A percentile compares a stretch with the other conserved stretches of the same genome.
Conservation (phyloP, 1,140 invertebrate species). For the Augochlora pura region DNA sequence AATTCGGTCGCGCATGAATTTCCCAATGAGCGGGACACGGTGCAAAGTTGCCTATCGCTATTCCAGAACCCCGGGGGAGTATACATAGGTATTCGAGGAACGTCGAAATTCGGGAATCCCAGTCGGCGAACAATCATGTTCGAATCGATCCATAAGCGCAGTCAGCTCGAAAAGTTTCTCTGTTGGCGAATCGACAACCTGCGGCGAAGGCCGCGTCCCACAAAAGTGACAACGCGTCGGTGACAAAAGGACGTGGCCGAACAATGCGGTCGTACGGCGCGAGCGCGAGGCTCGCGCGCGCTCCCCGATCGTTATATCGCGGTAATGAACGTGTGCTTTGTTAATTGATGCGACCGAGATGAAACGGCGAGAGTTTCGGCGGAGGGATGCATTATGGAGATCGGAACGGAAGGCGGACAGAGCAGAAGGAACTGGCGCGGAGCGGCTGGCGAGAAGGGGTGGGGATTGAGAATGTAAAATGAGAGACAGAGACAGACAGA, state of each 20-base stretch:
- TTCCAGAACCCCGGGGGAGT: no score
- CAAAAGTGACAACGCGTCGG: constrained; percentile 23
- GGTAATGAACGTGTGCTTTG: constrained; percentile 51
- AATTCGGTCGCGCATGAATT: no score
- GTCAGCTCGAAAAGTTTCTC: not conserved
- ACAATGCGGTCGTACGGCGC: constrained; percentile 26
- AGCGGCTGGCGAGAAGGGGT: not conserved
- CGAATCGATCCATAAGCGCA: not conserved
- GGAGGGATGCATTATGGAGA: constrained; percentile 17
- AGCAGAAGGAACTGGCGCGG: constrained; percentile 7
- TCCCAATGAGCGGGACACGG: no score
- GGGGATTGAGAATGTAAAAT: not conserved
- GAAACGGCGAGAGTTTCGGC: constrained; percentile 9
- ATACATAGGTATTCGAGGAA: no score
- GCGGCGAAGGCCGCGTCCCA: not conserved
- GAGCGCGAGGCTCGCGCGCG: no score
- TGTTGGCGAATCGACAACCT: constrained; percentile 16
- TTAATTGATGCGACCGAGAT: constrained; percentile 54
- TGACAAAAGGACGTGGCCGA: constrained; percentile 18
- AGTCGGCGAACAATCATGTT: not conserved
- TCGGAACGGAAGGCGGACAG: constrained; percentile 23
- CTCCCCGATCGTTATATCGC: constrained; percentile 41
- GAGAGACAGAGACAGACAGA: constrained; percentile 46
- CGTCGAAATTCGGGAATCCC: not conserved
- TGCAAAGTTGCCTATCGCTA: no score